phyloP scores from a whole-genome alignment of 1,140 invertebrate species.

The Ostrea edulis region DNA sequence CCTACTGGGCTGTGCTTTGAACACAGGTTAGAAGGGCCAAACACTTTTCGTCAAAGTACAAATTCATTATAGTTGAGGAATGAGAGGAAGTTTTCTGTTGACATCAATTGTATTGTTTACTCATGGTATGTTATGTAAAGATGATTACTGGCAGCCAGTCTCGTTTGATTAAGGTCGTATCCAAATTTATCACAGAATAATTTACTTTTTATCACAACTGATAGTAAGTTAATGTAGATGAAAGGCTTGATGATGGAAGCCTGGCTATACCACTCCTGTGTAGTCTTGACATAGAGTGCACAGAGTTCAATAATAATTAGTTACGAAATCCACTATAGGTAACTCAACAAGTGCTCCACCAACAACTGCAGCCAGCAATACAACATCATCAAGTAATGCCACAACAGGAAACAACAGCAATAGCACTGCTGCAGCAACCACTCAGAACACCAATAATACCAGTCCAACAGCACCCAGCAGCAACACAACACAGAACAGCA shows the following conservation, averaged over 20 bases:
- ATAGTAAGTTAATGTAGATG: no score
- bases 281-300: not conserved
- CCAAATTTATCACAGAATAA: not conserved
- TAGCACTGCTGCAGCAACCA: not conserved
- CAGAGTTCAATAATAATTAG: not conserved
- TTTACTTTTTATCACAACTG: not conserved
- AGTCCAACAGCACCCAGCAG: not conserved
- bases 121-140: not conserved
- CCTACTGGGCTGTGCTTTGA: constrained; percentile 63
- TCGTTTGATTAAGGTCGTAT: not conserved
- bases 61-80: not conserved
- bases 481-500: constrained; percentile 34
- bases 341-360: constrained; percentile 2
- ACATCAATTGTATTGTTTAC: not conserved
- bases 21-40: constrained; percentile 35
- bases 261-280: no score
- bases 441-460: not conserved
- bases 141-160: not conserved
- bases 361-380: constrained; percentile 46
- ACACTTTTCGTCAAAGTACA: not conserved
- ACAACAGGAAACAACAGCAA: constrained; percentile 32
- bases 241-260: no score
- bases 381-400: not conserved
- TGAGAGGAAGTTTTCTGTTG: not conserved
- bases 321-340: not conserved